These are phyloP conservation scores for Osmoderma eremita DNA, from an alignment of 2,888 invertebrate species.

Conservation along the genomic window DNA sequence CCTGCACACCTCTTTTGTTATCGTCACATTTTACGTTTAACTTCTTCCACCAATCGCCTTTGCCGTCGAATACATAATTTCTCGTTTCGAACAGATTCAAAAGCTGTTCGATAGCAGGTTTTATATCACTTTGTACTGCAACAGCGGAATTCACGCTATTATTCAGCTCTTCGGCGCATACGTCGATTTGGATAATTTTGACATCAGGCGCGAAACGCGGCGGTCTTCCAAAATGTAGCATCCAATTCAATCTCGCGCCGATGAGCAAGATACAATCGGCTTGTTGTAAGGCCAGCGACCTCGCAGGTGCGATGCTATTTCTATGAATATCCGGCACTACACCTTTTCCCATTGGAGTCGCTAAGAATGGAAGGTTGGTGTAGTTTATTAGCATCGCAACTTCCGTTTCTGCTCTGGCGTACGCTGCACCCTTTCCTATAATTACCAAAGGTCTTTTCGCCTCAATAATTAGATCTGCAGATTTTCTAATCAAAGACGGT, in stretches of 20 bases:
- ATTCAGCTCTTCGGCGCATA: slow-evolving; percentile 90
- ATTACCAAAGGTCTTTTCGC: slow-evolving; percentile 89
- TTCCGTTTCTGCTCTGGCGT: slow-evolving; percentile 79
- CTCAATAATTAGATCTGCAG: slow-evolving; percentile 73
- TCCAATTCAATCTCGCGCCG: slow-evolving; percentile 97
- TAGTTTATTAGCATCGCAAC: slow-evolving; percentile 75
- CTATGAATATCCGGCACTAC: slow-evolving; percentile 77
- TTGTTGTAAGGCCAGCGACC: slow-evolving; percentile 82
- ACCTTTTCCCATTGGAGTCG: slow-evolving; percentile 95
- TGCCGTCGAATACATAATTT: slow-evolving; percentile 68
- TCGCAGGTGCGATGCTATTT: slow-evolving; percentile 84
- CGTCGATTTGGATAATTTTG: slow-evolving; percentile 91
- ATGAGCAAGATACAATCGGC: slow-evolving; percentile 89
- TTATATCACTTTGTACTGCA: slow-evolving; percentile 87
- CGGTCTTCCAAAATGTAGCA: slow-evolving; percentile 92
- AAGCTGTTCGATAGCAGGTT: slow-evolving; percentile 76
- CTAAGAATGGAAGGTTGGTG: slow-evolving; percentile 86
- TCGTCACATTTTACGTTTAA: slow-evolving; percentile 76
- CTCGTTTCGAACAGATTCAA: slow-evolving; percentile 68
- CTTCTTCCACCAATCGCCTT: slow-evolving; percentile 81
- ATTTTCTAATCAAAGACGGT: slow-evolving; percentile 73
- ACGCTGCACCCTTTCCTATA: slow-evolving; percentile 79
- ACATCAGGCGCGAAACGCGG: slow-evolving; percentile 86
- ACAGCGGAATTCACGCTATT: slow-evolving; percentile 85
- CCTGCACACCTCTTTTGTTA: slow-evolving; percentile 77